Evolutionary conservation across 2,113 vertebrate genomes (phyloP), one percentile per base, ranked within the genome.

Genomic region (Phylloscopus trochiloides): DNA sequence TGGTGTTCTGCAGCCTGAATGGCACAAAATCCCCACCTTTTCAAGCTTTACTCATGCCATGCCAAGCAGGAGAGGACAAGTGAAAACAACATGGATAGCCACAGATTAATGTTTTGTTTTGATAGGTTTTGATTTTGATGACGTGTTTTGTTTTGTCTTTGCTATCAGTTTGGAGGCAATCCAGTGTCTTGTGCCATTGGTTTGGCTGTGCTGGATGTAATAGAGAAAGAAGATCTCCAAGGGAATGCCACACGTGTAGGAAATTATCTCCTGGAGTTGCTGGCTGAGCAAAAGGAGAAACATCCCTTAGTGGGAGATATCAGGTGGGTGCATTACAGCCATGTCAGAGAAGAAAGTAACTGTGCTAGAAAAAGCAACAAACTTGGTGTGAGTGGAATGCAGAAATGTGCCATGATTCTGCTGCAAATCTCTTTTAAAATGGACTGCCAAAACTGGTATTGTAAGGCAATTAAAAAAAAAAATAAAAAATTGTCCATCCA

Each of bases 181-280:
- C 99, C 99, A 8, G 99, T 99, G 66, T 99, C 99, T 15, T 99
- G 99, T 92, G 99, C 99, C 87, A 98, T 99, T 91, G 99, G 99
- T 8, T 88, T 99, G 96, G 99, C 99, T 9, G 99, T 99, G 42
- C 97, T 99, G 19, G 98, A 99, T 9, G 86, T 99, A 91, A 99
- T 99, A 90, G 98, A 98, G 96, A 98, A 98, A 84, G 99, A 99
- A 97, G 98, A 99, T 96, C 99, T 99, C 52, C 98, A 98, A 97
- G 98, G 97, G 40, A 99, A 99, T 83, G 99, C 99, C 4, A 90
- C 97, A 38, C 96, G 48, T 29, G 99, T 99, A 62, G 99, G 99
- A 42, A 96, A 95, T 57, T 98, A 99, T 75, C 98, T 99, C 86
- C 94, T 61, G 17, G 86, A 97, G 45, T 81, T 99, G 85, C 97